These are phyloP conservation scores for Melanotaenia maccullochi DNA, from an alignment of 2,797 vertebrate species.

Conservation along the genomic window DNA sequence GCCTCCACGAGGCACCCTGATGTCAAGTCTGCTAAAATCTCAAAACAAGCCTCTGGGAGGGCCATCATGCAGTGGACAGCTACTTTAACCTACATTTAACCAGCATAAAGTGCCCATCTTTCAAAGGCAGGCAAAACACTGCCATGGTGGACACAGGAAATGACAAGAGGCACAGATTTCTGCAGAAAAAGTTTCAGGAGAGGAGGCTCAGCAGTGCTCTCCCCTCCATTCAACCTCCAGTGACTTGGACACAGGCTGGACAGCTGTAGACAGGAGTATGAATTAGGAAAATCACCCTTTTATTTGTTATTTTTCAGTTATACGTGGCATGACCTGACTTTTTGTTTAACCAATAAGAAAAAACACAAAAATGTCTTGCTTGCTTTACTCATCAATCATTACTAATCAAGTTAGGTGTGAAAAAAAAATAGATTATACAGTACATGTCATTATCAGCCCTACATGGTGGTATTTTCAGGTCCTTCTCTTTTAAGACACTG, in stretches of 20 bases:
- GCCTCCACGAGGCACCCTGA: not conserved
- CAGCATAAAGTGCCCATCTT: not conserved
- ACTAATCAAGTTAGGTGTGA: no score
- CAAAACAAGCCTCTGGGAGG: not conserved
- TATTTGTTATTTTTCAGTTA: not conserved
- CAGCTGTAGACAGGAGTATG: not conserved
- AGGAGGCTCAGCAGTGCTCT: not conserved
- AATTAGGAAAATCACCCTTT: not conserved
- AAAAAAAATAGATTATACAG: no score
- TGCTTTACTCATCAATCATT: no score
- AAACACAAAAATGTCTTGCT: no score
- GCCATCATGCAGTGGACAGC: not conserved
- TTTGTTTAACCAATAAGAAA: no score
- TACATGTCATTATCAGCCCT: no score
- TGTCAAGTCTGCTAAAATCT: not conserved
- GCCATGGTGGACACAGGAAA: not conserved
- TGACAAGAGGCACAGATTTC: not conserved
- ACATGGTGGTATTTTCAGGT: no score
- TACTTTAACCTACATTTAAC: not conserved
- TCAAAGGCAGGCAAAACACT: not conserved
- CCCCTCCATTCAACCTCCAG: not conserved
- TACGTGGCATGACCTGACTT: no score
- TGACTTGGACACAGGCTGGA: not conserved
- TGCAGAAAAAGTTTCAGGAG: not conserved
- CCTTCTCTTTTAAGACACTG: no score